phyloP scores from a whole-genome alignment of 2,797 vertebrate species.

The Pseudochaenichthys georgianus region DNA sequence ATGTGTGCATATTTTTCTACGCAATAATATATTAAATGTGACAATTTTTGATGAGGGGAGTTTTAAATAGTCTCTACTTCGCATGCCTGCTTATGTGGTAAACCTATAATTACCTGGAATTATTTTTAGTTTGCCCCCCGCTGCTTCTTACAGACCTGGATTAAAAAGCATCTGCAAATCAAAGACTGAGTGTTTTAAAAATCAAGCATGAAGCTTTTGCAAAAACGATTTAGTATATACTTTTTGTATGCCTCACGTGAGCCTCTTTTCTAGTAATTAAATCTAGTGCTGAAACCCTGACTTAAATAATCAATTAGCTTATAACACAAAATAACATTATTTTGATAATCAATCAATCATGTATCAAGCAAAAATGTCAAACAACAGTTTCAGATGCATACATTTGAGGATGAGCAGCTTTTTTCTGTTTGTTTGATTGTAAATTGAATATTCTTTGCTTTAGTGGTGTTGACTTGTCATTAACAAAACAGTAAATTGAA shows the following conservation, averaged over 20 bases:
- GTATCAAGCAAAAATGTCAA: constrained; percentile 1
- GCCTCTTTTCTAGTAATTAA: constrained; percentile 14
- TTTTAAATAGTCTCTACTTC: constrained; percentile 71
- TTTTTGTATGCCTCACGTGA: constrained; percentile 33
- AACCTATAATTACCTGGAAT: constrained; percentile 70
- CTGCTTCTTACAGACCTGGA: constrained; percentile 62
- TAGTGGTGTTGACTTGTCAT: neutral
- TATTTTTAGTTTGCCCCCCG: constrained; percentile 74
- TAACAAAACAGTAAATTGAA: neutral
- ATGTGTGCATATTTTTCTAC: constrained; percentile 38
- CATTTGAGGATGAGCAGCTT: neutral
- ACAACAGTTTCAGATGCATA: neutral
- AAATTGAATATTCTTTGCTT: neutral
- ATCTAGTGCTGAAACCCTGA: neutral
- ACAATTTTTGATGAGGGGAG: constrained; percentile 53
- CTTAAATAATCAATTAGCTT: constrained; percentile 2
- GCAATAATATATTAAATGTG: constrained; percentile 53
- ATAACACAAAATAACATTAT: too few relatives aligned
- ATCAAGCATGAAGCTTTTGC: constrained; percentile 25
- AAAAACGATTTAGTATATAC: constrained; percentile 25
- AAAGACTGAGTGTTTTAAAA: constrained; percentile 47
- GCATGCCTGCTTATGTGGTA: constrained; percentile 42
- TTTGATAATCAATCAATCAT: neutral
- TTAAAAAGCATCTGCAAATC: constrained; percentile 61
- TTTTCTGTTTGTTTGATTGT: neutral